These are phyloP conservation scores for Ctenomys sociabilis DNA, from an alignment of 2,113 vertebrate species.

Conservation along the genomic window DNA sequence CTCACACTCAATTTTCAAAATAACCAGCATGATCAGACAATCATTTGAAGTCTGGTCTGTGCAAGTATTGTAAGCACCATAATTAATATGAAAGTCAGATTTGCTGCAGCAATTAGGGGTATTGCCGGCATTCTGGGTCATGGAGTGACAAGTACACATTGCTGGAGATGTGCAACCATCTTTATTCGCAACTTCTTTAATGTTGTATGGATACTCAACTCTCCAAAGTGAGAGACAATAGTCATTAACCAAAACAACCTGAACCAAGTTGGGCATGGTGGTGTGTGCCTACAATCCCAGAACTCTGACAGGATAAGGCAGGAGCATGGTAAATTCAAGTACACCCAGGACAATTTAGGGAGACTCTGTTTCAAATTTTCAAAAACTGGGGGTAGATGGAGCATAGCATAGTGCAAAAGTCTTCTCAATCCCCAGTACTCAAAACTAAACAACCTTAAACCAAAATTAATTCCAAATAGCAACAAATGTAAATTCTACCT, in stretches of 20 bases:
- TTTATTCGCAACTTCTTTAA: constrained; percentile 12
- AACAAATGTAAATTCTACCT: not conserved
- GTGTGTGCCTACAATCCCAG: not conserved
- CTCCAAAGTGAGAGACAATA: not conserved
- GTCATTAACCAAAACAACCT: constrained; percentile 33
- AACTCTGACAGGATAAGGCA: not conserved
- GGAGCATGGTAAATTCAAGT: not conserved
- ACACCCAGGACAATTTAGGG: not conserved
- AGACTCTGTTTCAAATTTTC: not conserved
- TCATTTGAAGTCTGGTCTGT: constrained; percentile 31
- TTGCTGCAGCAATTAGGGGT: not conserved
- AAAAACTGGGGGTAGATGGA: not conserved
- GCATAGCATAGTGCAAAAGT: not conserved
- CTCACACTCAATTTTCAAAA: constrained; percentile 39
- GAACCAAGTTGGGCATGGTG: not conserved
- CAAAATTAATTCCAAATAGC: constrained; percentile 11
- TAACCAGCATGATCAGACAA: constrained; percentile 15
- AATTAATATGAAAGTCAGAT: constrained; percentile 11
- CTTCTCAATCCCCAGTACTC: not conserved
- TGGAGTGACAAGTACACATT: not conserved
- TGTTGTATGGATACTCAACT: not conserved
- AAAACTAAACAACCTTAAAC: not conserved
- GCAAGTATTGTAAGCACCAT: not conserved
- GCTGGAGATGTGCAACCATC: not conserved
- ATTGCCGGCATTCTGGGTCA: not conserved